A percentile compares a stretch with the other conserved stretches of the same genome.
Evolutionary conservation across 2,113 vertebrate genomes (phyloP).

Genomic region (Macquaria ambigua): DNA sequence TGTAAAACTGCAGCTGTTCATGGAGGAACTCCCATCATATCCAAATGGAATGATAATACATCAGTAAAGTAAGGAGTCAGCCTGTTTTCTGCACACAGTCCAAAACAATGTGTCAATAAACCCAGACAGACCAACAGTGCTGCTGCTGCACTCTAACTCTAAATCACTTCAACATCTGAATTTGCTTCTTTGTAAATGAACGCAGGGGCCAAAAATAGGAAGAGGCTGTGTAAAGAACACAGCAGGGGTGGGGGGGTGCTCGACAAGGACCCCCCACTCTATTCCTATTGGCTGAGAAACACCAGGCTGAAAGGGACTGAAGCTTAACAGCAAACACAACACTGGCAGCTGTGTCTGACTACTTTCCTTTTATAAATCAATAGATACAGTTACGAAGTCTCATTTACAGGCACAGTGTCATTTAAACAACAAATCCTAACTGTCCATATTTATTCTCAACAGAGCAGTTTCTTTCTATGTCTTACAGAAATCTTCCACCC

Average conservation of each 20-base stretch:
- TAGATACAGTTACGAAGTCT: neutral
- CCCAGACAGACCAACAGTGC: neutral
- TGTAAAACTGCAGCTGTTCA: neutral
- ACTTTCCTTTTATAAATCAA: no score
- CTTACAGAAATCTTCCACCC: neutral
- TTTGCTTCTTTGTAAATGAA: constrained; percentile 74
- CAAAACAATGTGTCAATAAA: neutral
- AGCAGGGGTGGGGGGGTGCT: constrained; percentile 56
- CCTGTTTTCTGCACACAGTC: neutral
- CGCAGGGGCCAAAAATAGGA: constrained; percentile 66
- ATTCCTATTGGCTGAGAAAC: constrained; percentile 81
- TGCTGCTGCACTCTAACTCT: neutral
- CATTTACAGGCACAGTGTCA: no score
- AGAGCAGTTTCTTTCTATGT: neutral
- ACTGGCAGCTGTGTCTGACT: constrained; percentile 8
- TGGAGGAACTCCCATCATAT: no score
- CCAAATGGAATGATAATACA: neutral
- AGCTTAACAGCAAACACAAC: constrained; percentile 27
- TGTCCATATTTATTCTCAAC: no score
- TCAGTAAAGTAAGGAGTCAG: neutral
- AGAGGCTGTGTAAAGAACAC: constrained; percentile 80
- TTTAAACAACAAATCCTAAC: neutral
- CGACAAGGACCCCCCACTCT: constrained; percentile 72
- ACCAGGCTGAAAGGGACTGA: constrained; percentile 30
- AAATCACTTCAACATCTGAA: constrained; percentile 46